phyloP scores from a whole-genome alignment of 2,797 vertebrate species.

The Benthosema pterotum region DNA sequence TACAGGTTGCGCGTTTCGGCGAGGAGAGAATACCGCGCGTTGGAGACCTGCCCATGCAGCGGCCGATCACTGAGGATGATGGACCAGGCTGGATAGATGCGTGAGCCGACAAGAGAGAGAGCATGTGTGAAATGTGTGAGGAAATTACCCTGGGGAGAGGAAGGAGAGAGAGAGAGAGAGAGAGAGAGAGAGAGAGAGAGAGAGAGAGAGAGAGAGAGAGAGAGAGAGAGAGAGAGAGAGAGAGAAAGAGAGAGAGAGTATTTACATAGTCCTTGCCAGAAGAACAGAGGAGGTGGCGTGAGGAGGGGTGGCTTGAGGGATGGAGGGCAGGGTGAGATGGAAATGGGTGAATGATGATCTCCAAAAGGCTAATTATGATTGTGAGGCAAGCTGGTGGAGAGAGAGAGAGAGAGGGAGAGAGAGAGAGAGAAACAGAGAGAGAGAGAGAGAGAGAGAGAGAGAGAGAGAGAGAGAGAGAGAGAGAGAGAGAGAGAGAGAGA shows the following conservation, averaged over 20 bases:
- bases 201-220: slow-evolving; percentile 6
- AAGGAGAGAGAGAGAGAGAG: slow-evolving; percentile 15
- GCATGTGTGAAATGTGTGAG: slow-evolving; percentile 2
- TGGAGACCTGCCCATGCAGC: slow-evolving; percentile 9
- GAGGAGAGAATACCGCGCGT: too few relatives aligned
- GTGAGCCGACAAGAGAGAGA: slow-evolving; percentile 17
- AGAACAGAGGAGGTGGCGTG: slow-evolving; percentile 25
- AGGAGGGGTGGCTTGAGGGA: slow-evolving; percentile 23
- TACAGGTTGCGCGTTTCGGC: slow-evolving; percentile 36
- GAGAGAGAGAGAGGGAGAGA: slow-evolving; percentile 13
- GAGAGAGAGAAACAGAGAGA: slow-evolving; percentile 23
- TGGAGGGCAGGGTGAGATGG: slow-evolving; percentile 29
- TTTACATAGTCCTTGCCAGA: slow-evolving; percentile 54
- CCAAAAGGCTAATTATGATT: slow-evolving; percentile 50
- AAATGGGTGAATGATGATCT: slow-evolving; percentile 56
- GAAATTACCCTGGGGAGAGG: slow-evolving; percentile 7
- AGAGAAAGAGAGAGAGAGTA: slow-evolving; percentile 22
- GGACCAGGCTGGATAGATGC: slow-evolving; percentile 25
- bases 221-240: neutral
- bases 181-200: slow-evolving; percentile 1
- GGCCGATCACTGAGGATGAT: neutral
- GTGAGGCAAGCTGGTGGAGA: slow-evolving; percentile 16
- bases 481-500: slow-evolving; percentile 6
- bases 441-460: slow-evolving; percentile 23
- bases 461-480: slow-evolving; percentile 35